phyloP scores from a whole-genome alignment of 2,797 vertebrate genomes.

The Gouania willdenowi region DNA sequence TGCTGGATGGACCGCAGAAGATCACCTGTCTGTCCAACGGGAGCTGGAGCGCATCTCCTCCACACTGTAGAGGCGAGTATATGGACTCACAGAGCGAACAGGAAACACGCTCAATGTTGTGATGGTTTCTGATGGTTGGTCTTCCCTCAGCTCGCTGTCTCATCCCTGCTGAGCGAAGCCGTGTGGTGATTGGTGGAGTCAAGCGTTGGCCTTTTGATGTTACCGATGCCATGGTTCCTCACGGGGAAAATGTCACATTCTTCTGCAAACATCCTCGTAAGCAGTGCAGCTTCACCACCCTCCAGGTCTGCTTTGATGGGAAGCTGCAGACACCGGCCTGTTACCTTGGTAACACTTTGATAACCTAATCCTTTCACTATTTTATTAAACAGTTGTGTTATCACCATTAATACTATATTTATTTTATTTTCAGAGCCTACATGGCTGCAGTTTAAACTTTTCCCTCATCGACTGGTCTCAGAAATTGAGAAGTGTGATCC shows the following conservation, averaged over 20 bases:
- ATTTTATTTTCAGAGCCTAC: conserved; percentile 74
- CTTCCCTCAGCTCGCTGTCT: conserved; percentile 72
- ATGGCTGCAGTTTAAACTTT: conserved; percentile 81
- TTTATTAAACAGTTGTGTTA: not conserved
- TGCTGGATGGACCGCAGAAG: conserved; percentile 77
- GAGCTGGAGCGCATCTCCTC: conserved; percentile 75
- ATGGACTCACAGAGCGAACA: too few relatives aligned
- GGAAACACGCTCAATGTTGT: too few relatives aligned
- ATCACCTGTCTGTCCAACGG: conserved; percentile 74
- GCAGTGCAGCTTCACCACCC: conserved; percentile 70
- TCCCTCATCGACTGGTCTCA: conserved; percentile 79
- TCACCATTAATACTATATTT: not conserved
- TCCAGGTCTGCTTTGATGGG: conserved; percentile 73
- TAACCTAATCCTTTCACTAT: too few relatives aligned
- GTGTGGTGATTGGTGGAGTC: conserved; percentile 69
- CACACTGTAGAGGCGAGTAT: conserved; percentile 77
- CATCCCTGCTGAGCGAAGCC: conserved; percentile 76
- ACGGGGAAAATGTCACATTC: conserved; percentile 77
- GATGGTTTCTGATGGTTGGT: too few relatives aligned
- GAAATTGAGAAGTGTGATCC: conserved; percentile 73
- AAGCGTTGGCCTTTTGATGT: conserved; percentile 83
- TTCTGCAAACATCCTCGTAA: conserved; percentile 77
- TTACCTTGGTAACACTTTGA: conserved; percentile 73
- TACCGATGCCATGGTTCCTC: conserved; percentile 73
- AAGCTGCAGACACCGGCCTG: conserved; percentile 71